These are phyloP conservation scores for rat (Rattus norvegicus) DNA, from an alignment of 2,113 vertebrate species.

Conservation along the genomic window DNA sequence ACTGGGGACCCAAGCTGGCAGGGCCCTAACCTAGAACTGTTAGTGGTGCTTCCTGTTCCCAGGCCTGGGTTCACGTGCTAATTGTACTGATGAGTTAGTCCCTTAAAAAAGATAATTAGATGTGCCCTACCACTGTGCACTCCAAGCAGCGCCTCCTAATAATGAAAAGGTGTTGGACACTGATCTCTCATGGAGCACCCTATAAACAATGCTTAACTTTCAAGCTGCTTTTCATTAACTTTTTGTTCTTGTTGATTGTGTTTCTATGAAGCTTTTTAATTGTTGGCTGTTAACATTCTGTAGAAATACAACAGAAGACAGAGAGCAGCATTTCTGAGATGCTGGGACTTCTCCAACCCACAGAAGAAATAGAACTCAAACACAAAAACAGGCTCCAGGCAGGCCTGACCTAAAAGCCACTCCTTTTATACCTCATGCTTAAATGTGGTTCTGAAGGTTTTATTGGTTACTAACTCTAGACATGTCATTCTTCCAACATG, in stretches of 20 bases:
- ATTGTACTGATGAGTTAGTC: not conserved
- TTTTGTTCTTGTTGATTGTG: not conserved
- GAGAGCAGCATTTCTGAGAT: not conserved
- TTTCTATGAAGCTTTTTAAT: not conserved
- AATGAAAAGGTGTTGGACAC: not conserved
- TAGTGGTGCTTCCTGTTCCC: no score
- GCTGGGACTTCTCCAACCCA: not conserved
- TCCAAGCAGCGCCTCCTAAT: not conserved
- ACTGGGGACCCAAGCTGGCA: not conserved
- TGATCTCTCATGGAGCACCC: not conserved
- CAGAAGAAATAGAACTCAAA: not conserved
- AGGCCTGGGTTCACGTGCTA: not conserved
- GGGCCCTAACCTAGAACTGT: not conserved
- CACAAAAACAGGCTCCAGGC: not conserved
- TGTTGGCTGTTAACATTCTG: not conserved
- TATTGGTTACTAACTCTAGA: not conserved
- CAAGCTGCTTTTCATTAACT: not conserved
- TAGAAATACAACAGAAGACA: not conserved
- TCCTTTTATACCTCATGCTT: no score
- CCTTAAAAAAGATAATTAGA: not conserved
- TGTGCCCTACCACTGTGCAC: not conserved
- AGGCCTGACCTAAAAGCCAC: not conserved
- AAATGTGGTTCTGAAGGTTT: not conserved
- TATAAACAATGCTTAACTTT: not conserved
- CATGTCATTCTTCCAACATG: not conserved